Evolutionary conservation across 2,888 invertebrate genomes (phyloP), one percentile per base, ranked within the genome.

Genomic region (Agonopterix arenella): DNA sequence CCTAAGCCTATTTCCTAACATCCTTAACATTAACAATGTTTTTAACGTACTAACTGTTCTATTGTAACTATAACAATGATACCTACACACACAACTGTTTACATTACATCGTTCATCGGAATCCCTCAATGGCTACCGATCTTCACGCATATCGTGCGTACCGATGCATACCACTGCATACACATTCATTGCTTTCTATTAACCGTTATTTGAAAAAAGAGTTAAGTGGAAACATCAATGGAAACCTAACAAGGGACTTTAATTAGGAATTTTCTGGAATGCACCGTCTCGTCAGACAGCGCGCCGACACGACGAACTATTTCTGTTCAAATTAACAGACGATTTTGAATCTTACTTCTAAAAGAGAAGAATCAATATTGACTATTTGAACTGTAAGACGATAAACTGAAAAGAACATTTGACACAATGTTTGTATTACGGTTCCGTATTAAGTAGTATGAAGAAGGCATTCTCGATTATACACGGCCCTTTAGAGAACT

Each of bases 241-340:
- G 50, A 59, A 50, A 7, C n/a, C 40, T 40, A 40, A 40, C 11
- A 40, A 10, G 11, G 40, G 10, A 7, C 1, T 11, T 11, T 1
- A 40, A 10, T n/a, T 11, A 11, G 11, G 43, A 28, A 50, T 11
- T 49, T 46, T 36, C 55, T 52, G 59, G 51, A 58, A 58, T 52
- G 54, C 50, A 57, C 55, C 55, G 48, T 51, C 48, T 52, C 45
- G 50, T 64, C 66, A 78, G 78, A 78, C 78, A 63, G 76, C 74
- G 65, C 66, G 77, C 67, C 76, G 73, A 64, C 76, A 51, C 55
- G 52, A 18, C 18, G 28, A 13, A 13, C 54, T 62, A 58, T 58
- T 51, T 47, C 50, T 47, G 47, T 56, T 49, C 38, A 45, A 46
- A 58, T 28, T 28, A 28, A 51, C 52, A 55, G 18, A 42, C 50